Conservation (phyloP, 2,797 vertebrate species). For the Thripadectes ignobilis region DNA sequence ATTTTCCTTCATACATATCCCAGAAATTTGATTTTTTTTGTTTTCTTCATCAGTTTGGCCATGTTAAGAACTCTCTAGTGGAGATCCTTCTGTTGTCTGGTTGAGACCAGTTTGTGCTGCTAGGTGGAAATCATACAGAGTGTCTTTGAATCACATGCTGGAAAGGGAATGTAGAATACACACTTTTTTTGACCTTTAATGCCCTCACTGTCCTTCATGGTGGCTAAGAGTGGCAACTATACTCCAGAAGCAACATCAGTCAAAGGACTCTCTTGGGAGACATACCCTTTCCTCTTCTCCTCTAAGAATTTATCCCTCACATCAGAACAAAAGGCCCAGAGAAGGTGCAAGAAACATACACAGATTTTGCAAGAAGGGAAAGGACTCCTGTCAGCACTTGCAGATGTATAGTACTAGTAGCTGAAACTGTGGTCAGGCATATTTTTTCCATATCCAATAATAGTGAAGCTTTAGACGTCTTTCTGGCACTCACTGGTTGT, state of each 20-base stretch:
- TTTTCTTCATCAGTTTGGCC: not conserved
- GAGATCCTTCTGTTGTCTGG: not conserved
- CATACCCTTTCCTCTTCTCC: not conserved
- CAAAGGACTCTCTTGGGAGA: not conserved
- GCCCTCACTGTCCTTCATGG: not conserved
- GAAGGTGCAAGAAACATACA: not conserved
- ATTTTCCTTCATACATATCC: not conserved
- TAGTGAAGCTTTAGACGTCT: not conserved
- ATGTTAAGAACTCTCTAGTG: not conserved
- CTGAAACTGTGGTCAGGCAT: not conserved
- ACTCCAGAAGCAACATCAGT: not conserved
- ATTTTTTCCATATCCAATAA: not conserved
- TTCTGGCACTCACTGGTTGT: not conserved
- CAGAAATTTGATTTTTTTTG: not conserved
- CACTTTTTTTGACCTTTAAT: not conserved
- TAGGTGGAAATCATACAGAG: not conserved
- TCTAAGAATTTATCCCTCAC: not conserved
- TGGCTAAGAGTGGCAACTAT: not conserved
- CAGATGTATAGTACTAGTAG: not conserved
- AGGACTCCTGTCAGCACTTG: not conserved
- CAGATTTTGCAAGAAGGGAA: not conserved
- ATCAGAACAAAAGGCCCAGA: not conserved
- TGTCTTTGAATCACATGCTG: not conserved
- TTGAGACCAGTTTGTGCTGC: not conserved
- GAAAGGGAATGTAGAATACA: not conserved